A percentile compares a stretch with the other conserved stretches of the same genome.
phyloP scores from a whole-genome alignment of 2,888 invertebrate species.

The Tipula vernalis region DNA sequence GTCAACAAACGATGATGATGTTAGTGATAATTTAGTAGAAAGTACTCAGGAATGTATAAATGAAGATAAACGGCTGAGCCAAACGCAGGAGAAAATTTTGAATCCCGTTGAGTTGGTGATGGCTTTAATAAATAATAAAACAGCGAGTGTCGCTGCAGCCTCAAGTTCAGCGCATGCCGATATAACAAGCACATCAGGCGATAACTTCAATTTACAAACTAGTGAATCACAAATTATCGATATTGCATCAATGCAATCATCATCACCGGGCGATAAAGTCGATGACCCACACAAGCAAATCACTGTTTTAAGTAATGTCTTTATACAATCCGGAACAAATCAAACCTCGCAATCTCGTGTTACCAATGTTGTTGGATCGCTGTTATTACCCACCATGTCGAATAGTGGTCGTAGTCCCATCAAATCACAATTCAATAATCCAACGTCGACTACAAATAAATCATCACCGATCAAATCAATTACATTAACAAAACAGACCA shows the following conservation, averaged over 20 bases:
- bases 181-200: conserved; percentile 19
- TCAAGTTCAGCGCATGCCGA: conserved; percentile 15
- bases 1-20: conserved; percentile 15
- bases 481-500: background rate
- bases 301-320: conserved; percentile 12
- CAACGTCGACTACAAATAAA: conserved; percentile 8
- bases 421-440: conserved; percentile 6
- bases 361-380: background rate
- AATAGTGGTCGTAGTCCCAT: background rate
- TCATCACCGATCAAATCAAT: conserved; percentile 9
- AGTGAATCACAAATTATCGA: conserved; percentile 1
- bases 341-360: conserved; percentile 7
- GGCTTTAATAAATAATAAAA: conserved; percentile 40
- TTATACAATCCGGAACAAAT: background rate
- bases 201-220: conserved; percentile 10
- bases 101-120: conserved; percentile 47
- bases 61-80: conserved; percentile 7
- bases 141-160: background rate
- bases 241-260: background rate
- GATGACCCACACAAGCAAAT: background rate
- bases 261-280: background rate
- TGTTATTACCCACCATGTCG: background rate
- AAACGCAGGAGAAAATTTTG: conserved; percentile 34
- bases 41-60: conserved; percentile 5
- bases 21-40: conserved; percentile 9